A percentile compares a stretch with the other conserved stretches of the same genome.
phyloP scores from a whole-genome alignment of 2,888 invertebrate species.

The Blastobasis lacticolella region DNA sequence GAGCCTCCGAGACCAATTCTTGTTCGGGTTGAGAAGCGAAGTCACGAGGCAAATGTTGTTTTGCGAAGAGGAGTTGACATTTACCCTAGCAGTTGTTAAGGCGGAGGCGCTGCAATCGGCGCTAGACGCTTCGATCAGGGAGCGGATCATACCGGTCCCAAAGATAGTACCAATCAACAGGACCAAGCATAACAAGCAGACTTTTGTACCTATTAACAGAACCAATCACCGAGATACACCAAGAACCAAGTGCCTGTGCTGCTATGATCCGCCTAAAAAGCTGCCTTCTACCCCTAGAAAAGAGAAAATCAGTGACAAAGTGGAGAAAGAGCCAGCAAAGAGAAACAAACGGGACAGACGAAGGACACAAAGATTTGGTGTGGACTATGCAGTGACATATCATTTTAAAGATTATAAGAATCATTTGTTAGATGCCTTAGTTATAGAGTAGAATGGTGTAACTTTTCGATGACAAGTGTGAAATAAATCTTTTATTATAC shows the following conservation, averaged over 20 bases:
- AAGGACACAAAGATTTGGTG: slow-evolving; percentile 1
- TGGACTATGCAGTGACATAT: slow-evolving; percentile 6
- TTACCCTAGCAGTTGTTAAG: not conserved
- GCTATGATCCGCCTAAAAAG: not conserved
- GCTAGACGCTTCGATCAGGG: not conserved
- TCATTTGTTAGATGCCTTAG: slow-evolving; percentile 2
- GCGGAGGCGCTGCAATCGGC: slow-evolving; percentile 1
- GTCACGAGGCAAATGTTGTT: slow-evolving; percentile 1
- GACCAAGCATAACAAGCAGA: not conserved
- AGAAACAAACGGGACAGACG: not conserved
- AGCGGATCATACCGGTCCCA: not conserved
- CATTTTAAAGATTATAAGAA: slow-evolving; percentile 5
- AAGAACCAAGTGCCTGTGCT: no score
- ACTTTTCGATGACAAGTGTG: not conserved
- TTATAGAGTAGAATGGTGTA: not conserved
- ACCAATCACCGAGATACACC: no score
- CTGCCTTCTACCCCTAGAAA: not conserved
- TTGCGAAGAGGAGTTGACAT: slow-evolving; percentile 1
- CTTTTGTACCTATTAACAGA: no score
- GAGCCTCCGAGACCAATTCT: slow-evolving; percentile 5
- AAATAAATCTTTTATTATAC: not conserved
- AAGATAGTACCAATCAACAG: not conserved
- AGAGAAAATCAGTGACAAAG: not conserved
- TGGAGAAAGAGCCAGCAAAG: not conserved
- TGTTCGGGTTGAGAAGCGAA: slow-evolving; percentile 4